These are phyloP conservation scores for Molorchus minor DNA, from an alignment of 2,888 invertebrate species.

Conservation along the genomic window DNA sequence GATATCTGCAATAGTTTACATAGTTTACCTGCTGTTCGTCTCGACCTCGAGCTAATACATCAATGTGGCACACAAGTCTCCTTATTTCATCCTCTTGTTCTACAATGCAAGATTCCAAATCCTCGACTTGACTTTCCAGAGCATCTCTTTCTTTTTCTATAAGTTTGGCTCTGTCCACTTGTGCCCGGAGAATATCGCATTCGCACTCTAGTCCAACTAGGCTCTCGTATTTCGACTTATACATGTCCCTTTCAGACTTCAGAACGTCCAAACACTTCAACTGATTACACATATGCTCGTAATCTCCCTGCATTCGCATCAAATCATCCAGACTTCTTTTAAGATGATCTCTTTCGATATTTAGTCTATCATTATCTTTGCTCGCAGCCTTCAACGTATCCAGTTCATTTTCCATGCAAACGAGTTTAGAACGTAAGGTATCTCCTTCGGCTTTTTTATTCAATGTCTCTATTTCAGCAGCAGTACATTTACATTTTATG, in stretches of 20 bases:
- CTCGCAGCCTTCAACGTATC: conserved; percentile 48
- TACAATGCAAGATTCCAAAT: conserved; percentile 66
- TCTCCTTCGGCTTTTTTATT: conserved; percentile 47
- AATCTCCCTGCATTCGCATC: conserved; percentile 52
- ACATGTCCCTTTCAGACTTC: conserved; percentile 57
- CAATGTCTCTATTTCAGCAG: conserved; percentile 43
- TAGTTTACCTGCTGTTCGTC: conserved; percentile 58
- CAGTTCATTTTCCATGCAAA: conserved; percentile 50
- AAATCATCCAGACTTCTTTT: conserved; percentile 49
- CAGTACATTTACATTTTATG: conserved; percentile 39
- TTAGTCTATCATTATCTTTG: conserved; percentile 52
- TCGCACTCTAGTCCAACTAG: conserved; percentile 53
- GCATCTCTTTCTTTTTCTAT: conserved; percentile 65
- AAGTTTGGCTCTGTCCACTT: conserved; percentile 52
- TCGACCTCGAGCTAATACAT: conserved; percentile 60
- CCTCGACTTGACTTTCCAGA: conserved; percentile 65
- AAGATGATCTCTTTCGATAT: conserved; percentile 55
- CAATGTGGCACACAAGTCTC: conserved; percentile 66
- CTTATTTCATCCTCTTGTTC: conserved; percentile 70
- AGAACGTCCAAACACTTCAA: conserved; percentile 52
- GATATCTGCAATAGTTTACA: too few species aligned
- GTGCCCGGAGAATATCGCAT: conserved; percentile 49
- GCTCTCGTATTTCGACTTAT: conserved; percentile 57
- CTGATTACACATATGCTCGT: conserved; percentile 51
- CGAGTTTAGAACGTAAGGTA: conserved; percentile 44